Percentiles rank a stretch among this genome's conserved stretches.
Evolutionary conservation across 2,888 invertebrate genomes (phyloP).

Genomic region (Drosophila monieri): DNA sequence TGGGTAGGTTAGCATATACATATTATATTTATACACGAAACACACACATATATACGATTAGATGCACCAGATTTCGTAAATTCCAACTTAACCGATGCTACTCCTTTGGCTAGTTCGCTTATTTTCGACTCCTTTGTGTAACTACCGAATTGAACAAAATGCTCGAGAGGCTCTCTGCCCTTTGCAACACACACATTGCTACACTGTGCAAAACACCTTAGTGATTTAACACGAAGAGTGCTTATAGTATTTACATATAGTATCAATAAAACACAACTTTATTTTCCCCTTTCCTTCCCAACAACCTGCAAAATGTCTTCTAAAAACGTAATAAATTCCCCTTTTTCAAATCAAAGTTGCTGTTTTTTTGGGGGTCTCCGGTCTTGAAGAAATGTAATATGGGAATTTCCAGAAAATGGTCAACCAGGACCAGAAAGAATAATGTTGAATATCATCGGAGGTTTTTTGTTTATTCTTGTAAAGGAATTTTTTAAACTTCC

Average conservation of each 20-base stretch:
- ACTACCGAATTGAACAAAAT: slow-evolving; percentile 21
- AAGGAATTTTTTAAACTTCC: too few relatives aligned
- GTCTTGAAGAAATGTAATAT: too few relatives aligned
- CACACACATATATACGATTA: slow-evolving; percentile 37
- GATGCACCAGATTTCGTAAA: slow-evolving; percentile 65
- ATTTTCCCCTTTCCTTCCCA: slow-evolving; percentile 17
- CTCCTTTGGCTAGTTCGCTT: slow-evolving; percentile 28
- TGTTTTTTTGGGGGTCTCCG: slow-evolving; percentile 4
- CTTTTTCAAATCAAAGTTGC: slow-evolving; percentile 31
- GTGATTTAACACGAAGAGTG: slow-evolving; percentile 53
- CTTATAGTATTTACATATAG: slow-evolving; percentile 50
- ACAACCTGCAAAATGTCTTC: slow-evolving; percentile 45
- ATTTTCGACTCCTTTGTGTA: slow-evolving; percentile 1
- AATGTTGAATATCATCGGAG: too few relatives aligned
- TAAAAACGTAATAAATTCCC: slow-evolving; percentile 48
- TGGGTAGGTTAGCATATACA: slow-evolving; percentile 54
- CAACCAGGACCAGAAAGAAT: too few relatives aligned
- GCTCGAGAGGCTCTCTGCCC: slow-evolving; percentile 59
- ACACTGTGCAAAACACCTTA: slow-evolving; percentile 33
- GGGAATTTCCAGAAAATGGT: too few relatives aligned
- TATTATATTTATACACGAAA: slow-evolving; percentile 19
- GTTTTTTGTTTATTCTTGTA: too few relatives aligned
- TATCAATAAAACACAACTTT: slow-evolving; percentile 29
- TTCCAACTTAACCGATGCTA: slow-evolving; percentile 55
- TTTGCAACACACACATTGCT: slow-evolving; percentile 28